These are phyloP conservation scores for Axinella damicornis DNA, from an alignment of 37 sponge, comb jelly and placozoan species.

Conservation along the genomic window DNA sequence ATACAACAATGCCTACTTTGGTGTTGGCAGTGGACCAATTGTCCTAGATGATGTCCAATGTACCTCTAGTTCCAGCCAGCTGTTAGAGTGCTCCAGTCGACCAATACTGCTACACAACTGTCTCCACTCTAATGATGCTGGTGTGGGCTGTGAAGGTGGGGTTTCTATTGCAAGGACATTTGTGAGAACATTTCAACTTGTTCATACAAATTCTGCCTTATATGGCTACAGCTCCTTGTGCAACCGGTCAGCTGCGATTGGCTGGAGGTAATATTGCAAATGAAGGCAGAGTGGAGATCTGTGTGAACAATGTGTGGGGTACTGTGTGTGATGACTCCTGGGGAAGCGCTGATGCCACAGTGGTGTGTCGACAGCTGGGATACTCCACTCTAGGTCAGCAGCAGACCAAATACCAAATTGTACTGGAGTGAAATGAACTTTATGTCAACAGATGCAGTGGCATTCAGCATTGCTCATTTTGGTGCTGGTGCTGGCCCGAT, in stretches of 20 bases:
- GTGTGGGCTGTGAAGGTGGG: not conserved
- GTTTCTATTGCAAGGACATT: no score
- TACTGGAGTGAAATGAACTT: no score
- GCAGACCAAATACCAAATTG: no score
- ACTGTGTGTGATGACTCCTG: conserved; percentile 16
- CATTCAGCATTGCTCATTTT: conserved; percentile 5
- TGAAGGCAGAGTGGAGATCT: conserved; percentile 7
- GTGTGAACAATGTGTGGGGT: not conserved
- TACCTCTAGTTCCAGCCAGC: not conserved
- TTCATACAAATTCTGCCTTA: no score
- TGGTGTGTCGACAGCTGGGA: conserved; percentile 16
- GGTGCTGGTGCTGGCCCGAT: conserved; percentile 15
- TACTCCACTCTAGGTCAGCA: not conserved
- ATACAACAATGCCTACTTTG: no score
- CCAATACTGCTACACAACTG: not conserved
- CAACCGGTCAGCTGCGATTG: conserved; percentile 9
- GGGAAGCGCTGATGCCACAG: not conserved
- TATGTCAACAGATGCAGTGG: conserved; percentile 17
- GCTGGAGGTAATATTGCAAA: conserved; percentile 1
- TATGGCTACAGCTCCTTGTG: conserved; percentile 14
- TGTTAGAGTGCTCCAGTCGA: not conserved
- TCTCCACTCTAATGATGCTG: conserved; percentile 1
- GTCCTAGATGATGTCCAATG: no score
- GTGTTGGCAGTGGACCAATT: no score
- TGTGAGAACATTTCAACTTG: no score